Percentiles rank a stretch among this genome's conserved stretches.
Evolutionary conservation across 2,888 invertebrate genomes (phyloP).

Genomic region (Pandemis corylana): DNA sequence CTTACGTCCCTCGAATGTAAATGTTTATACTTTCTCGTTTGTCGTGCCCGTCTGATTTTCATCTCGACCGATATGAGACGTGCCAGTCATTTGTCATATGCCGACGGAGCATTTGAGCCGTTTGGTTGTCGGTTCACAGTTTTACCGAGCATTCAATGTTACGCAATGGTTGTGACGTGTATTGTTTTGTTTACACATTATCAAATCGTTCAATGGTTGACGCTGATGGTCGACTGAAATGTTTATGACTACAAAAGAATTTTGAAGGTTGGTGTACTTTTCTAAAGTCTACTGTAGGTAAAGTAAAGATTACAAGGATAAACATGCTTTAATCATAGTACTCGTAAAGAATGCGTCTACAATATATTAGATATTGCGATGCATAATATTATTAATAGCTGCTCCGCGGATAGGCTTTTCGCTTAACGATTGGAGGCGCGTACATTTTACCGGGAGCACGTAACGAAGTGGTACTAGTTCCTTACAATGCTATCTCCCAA

Average conservation of each 20-base stretch:
- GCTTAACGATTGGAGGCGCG: constrained; percentile 68
- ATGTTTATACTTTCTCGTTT: constrained; percentile 82
- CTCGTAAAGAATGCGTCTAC: constrained; percentile 35
- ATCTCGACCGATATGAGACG: constrained; percentile 67
- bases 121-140: constrained; percentile 33
- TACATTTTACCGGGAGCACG: constrained; percentile 75
- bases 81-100: constrained; percentile 80
- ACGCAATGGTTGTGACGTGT: constrained; percentile 30
- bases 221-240: constrained; percentile 9
- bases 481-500: constrained; percentile 82
- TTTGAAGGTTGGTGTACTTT: constrained; percentile 1
- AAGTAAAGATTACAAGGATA: constrained; percentile 24
- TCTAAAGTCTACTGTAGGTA: background rate
- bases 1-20: constrained; percentile 73
- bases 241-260: background rate
- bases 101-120: constrained; percentile 43
- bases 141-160: constrained; percentile 39
- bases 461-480: constrained; percentile 79
- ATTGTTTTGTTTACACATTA: constrained; percentile 32
- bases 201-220: constrained; percentile 16
- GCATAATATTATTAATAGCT: constrained; percentile 78
- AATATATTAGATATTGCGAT: constrained; percentile 70
- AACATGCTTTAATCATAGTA: constrained; percentile 7
- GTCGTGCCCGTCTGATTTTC: constrained; percentile 64
- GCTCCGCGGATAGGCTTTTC: constrained; percentile 68